A percentile compares a stretch with the other conserved stretches of the same genome.
Conservation (phyloP, 2,797 vertebrate species). For the Dryobates pubescens region DNA sequence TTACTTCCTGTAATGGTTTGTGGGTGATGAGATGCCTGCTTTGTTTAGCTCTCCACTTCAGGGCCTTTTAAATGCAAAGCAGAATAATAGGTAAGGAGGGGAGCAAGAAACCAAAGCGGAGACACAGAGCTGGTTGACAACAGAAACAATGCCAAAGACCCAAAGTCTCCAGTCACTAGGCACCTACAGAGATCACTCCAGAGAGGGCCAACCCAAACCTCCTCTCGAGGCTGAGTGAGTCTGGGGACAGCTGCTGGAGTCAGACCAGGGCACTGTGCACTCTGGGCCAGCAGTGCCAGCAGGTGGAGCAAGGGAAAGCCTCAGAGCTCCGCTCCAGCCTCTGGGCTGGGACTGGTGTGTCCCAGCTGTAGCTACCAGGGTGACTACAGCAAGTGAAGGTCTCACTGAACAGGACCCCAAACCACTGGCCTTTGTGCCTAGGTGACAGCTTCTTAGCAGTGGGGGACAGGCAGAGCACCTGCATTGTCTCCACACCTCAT, state of each 20-base stretch:
- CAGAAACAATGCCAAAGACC: neutral
- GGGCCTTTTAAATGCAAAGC: too few species aligned
- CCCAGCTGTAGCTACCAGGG: neutral
- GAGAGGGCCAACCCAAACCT: neutral
- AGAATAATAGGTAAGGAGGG: neutral
- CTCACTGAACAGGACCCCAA: too few species aligned
- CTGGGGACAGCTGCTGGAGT: neutral
- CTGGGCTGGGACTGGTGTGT: neutral
- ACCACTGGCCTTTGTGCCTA: too few species aligned
- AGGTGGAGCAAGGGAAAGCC: neutral
- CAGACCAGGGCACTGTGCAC: neutral
- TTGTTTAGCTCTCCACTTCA: neutral
- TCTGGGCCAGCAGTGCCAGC: neutral
- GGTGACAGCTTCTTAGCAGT: too few species aligned
- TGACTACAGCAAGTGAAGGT: too few species aligned
- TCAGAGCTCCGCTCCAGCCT: too few species aligned
- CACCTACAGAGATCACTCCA: neutral
- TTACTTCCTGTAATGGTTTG: too few species aligned
- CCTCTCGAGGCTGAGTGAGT: neutral
- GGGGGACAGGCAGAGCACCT: neutral
- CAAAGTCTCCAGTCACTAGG: neutral
- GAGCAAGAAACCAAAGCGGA: neutral
- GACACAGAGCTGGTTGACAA: neutral
- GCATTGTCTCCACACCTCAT: neutral
- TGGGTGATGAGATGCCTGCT: neutral